A percentile compares a stretch with the other conserved stretches of the same genome.
phyloP scores from a whole-genome alignment of 2,888 invertebrate species.

The Hirtodrosophila alboralis region DNA sequence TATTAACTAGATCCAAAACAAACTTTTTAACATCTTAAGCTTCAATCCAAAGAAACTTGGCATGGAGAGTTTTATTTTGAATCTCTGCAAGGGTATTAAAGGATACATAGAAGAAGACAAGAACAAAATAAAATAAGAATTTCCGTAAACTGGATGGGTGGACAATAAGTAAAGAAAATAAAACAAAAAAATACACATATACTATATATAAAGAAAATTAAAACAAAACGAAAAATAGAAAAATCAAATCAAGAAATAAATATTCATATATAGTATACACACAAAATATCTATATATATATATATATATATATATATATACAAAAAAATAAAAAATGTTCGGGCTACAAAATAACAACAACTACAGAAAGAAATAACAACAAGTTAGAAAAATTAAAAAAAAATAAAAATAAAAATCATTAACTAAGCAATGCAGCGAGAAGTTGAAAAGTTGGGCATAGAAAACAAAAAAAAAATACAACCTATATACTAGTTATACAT shows the following conservation, averaged over 20 bases:
- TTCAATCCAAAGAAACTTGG: too few species aligned
- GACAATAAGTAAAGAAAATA: slow-evolving; percentile 82
- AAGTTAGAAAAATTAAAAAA: slow-evolving; percentile 3
- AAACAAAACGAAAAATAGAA: slow-evolving; percentile 24
- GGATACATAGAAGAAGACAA: slow-evolving; percentile 11
- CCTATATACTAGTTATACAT: slow-evolving; percentile 15
- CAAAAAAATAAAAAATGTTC: slow-evolving; percentile 11
- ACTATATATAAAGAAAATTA: slow-evolving; percentile 17
- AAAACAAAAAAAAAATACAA: too few species aligned
- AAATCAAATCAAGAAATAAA: slow-evolving; percentile 32
- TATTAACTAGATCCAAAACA: too few species aligned
- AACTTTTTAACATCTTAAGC: too few species aligned
- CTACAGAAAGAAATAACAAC: slow-evolving; percentile 6
- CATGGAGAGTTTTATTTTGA: too few species aligned
- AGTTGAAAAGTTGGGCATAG: slow-evolving; percentile 44
- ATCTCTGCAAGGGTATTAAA: slow-evolving; percentile 37
- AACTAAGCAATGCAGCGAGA: slow-evolving; percentile 59
- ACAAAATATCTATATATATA: slow-evolving; percentile 38
- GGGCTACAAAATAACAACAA: slow-evolving; percentile 2
- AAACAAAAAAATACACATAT: slow-evolving; percentile 35
- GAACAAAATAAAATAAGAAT: slow-evolving; percentile 65
- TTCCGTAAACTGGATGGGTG: slow-evolving; percentile 83
- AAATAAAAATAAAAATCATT: slow-evolving; percentile 13
- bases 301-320: slow-evolving; percentile 32
- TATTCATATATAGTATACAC: slow-evolving; percentile 45